phyloP scores from a whole-genome alignment of 1,140 invertebrate genomes.

The Orchestia grillus region DNA sequence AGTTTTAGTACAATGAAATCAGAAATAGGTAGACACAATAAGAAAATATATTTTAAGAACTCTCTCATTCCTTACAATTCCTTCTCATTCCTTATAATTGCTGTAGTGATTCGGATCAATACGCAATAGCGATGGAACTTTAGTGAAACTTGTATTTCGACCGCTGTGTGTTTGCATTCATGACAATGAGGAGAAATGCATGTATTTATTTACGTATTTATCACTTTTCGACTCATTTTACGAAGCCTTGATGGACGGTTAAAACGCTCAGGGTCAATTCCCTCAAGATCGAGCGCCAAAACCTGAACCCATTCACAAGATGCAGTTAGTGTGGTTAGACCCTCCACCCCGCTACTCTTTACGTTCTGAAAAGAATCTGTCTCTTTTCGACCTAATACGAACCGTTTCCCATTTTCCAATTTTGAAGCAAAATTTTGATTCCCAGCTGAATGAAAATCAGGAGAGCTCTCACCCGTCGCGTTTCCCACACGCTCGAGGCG shows the following conservation, averaged over 20 bases:
- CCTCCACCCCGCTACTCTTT: no score
- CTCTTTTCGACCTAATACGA: background rate
- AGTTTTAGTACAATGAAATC: no score
- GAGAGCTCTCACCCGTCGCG: constrained; percentile 69
- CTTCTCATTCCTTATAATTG: no score
- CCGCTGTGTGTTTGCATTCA: no score
- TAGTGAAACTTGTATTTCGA: no score
- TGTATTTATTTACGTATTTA: no score
- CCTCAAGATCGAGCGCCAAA: background rate
- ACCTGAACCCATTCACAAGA: background rate
- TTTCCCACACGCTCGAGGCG: constrained; percentile 70
- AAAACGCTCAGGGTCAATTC: background rate
- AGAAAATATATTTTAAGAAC: no score
- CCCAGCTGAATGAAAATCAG: background rate
- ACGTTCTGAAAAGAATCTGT: background rate
- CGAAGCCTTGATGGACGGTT: background rate
- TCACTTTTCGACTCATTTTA: background rate
- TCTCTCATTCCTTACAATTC: no score
- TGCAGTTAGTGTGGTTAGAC: background rate
- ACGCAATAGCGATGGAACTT: no score
- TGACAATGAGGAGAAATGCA: no score
- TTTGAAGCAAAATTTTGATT: background rate
- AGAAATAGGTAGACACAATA: no score
- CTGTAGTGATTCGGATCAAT: no score
- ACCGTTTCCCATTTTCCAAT: background rate